Conservation (phyloP, 2,888 invertebrate genomes). For the Metalampra italica region DNA sequence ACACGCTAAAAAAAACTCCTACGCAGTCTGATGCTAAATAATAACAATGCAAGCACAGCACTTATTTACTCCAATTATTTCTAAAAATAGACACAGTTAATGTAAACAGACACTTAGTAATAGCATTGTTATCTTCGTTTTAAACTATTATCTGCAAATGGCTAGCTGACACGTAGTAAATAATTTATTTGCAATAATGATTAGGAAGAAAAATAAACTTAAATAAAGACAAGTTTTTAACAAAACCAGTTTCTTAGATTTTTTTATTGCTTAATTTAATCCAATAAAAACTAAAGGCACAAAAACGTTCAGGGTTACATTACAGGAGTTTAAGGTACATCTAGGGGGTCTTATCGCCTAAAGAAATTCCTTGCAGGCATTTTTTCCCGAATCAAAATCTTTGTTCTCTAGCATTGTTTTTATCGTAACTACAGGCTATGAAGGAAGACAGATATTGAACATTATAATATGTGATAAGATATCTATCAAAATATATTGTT, state of each 20-base stretch:
- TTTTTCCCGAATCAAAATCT: no score
- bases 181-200: not conserved
- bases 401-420: no score
- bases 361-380: no score
- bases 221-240: no score
- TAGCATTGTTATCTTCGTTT: not conserved
- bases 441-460: not conserved
- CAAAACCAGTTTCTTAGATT: no score
- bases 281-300: no score
- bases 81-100: conserved; percentile 1
- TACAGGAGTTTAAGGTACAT: no score
- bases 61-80: not conserved
- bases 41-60: no score
- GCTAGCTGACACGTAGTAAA: not conserved
- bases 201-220: no score
- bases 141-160: not conserved
- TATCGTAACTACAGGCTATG: not conserved
- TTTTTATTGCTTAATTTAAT: no score
- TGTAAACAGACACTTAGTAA: not conserved
- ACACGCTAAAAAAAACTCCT: not conserved
- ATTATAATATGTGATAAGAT: not conserved
- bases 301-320: no score
- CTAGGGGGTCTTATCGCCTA: no score
- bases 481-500: not conserved
- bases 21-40: not conserved